Evolutionary conservation across 1,140 invertebrate species (phyloP), one percentile per base, ranked within the genome.

Genomic region (Arion vulgaris): DNA sequence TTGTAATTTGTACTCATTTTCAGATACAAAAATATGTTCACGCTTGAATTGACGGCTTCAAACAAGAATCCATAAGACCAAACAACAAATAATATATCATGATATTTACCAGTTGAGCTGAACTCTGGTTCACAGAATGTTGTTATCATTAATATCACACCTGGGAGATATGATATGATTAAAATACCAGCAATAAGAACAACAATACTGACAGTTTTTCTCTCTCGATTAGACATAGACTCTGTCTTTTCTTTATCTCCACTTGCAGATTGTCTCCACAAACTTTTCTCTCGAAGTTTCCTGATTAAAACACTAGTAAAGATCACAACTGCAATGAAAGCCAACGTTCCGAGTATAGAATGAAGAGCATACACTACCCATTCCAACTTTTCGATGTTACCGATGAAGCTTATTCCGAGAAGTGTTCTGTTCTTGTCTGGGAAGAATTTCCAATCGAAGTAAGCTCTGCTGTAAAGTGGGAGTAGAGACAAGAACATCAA

Each of bases 1-100:
- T 49, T 28, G 45, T 53, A 76, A 1, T 76, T 76, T 39, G 74
- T 32, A 32, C 74, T 76, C 74, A 76, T 76, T 36, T 49, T 51
- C 5, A 51, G 15, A 34, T 76, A 76, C 28, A 76, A 26, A 34
- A 76, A 51, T 19, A 76, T 51, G 26, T 53, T 76, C 0, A 53
- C 49, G n/a, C 74, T 76, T 1, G 74, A 76, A 32, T 76, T 76
- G 15, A 57, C 32, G 9, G 15, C 23, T 34, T 76, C 74, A 32
- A 53, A 57, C 74, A 76, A 36, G 13, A 53, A 36, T 19, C 13
- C 45, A 11, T 23, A 34, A 1, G 45, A 76, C 74, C 74, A 76
- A 19, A 76, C 19, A 17, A n/a, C 45, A 13, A 32, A 23, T 17
- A 28, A 76, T 36, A 76, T 34, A 23, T 76, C 53, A 2, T 13